These are phyloP conservation scores for Protophormia terraenovae DNA, from an alignment of 2,888 invertebrate genomes.

Conservation along the genomic window DNA sequence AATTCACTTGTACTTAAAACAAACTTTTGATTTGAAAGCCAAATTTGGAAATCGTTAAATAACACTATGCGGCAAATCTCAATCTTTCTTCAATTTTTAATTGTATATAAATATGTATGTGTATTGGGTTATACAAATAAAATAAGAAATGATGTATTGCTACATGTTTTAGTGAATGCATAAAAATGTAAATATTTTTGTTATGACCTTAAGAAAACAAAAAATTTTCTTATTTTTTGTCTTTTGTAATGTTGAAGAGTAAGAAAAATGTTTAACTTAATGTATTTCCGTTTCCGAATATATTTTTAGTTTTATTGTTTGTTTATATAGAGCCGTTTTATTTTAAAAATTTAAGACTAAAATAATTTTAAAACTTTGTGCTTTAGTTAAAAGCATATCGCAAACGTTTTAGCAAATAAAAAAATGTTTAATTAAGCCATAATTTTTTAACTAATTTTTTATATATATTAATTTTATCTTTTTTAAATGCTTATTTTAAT, in stretches of 20 bases:
- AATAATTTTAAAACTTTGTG: neutral
- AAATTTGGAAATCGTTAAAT: no score
- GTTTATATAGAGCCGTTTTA: neutral
- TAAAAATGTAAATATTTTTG: constrained; percentile 13
- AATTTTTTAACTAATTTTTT: neutral
- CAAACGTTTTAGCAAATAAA: no score
- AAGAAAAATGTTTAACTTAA: constrained; percentile 37
- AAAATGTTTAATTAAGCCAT: no score
- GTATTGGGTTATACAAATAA: constrained; percentile 6
- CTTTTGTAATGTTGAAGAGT: neutral
- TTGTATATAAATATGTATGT: neutral
- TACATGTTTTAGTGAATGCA: constrained; percentile 8
- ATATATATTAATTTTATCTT: neutral
- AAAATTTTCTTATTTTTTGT: no score
- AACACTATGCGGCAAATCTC: no score
- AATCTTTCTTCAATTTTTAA: no score
- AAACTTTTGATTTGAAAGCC: no score
- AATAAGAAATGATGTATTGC: neutral
- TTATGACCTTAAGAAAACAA: constrained; percentile 52
- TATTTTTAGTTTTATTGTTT: neutral
- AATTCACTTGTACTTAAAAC: no score
- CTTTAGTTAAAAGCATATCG: no score
- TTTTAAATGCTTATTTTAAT: no score
- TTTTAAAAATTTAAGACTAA: neutral
- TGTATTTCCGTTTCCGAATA: constrained; percentile 47